A percentile compares a stretch with the other conserved stretches of the same genome.
phyloP scores from a whole-genome alignment of 2,113 vertebrate species.

The Anolis sagrei region DNA sequence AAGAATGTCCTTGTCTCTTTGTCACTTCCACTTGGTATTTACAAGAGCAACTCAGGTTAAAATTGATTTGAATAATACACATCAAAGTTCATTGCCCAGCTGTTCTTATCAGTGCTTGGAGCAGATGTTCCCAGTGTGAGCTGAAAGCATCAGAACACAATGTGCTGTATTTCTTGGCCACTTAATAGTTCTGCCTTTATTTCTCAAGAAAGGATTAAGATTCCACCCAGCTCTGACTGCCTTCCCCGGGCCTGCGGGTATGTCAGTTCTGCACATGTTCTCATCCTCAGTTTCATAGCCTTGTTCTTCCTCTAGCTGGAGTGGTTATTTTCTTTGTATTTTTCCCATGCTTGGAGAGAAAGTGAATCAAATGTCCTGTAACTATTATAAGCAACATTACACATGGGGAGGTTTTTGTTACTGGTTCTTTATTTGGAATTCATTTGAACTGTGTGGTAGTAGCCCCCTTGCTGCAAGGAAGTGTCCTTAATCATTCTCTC shows the following conservation, averaged over 20 bases:
- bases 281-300: background rate
- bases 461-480: constrained; percentile 8
- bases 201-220: background rate
- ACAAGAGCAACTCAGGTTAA: background rate
- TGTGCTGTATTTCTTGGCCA: background rate
- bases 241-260: background rate
- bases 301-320: background rate
- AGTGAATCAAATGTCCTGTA: constrained; percentile 8
- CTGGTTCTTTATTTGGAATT: constrained; percentile 26
- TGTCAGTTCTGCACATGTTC: background rate
- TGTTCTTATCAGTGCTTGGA: constrained; percentile 15
- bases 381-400: background rate
- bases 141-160: constrained; percentile 3
- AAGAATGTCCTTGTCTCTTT: constrained; percentile 9
- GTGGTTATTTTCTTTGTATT: background rate
- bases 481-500: background rate
- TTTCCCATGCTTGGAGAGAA: background rate
- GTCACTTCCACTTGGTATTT: constrained; percentile 1
- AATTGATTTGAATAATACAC: background rate
- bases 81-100: constrained; percentile 1
- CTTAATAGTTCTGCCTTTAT: background rate
- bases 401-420: constrained; percentile 5
- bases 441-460: constrained; percentile 25
- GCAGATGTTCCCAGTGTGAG: background rate
- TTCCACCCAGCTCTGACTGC: background rate